phyloP scores from a whole-genome alignment of 2,888 invertebrate genomes.

The Chaetoderma sp. region DNA sequence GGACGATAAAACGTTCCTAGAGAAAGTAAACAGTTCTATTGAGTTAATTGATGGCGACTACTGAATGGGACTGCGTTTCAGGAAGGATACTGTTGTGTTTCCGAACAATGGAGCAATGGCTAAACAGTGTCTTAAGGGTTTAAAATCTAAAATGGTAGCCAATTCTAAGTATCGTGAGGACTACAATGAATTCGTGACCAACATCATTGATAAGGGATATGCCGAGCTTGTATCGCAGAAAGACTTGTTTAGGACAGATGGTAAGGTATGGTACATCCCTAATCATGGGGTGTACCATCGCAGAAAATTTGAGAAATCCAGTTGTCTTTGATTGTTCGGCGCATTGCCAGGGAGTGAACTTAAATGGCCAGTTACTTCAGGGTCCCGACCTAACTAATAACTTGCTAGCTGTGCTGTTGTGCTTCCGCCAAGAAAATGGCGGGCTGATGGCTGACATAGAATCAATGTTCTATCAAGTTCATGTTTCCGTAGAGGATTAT shows the following conservation, averaged over 20 bases:
- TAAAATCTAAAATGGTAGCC: background rate
- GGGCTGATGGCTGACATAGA: slow-evolving; percentile 11
- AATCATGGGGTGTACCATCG: slow-evolving; percentile 22
- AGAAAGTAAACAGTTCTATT: slow-evolving; percentile 17
- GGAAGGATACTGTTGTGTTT: background rate
- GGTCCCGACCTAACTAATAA: slow-evolving; percentile 16
- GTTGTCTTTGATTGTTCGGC: slow-evolving; percentile 13
- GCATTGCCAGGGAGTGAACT: background rate
- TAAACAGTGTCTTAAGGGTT: background rate
- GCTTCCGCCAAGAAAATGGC: slow-evolving; percentile 4
- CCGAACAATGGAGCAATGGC: slow-evolving; percentile 5
- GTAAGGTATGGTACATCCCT: slow-evolving; percentile 22
- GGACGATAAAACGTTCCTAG: slow-evolving; percentile 24
- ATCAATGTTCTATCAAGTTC: slow-evolving; percentile 8
- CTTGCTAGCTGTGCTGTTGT: slow-evolving; percentile 1
- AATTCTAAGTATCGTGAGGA: background rate
- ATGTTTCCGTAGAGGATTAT: slow-evolving; percentile 3
- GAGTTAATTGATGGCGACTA: background rate
- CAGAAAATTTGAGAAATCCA: slow-evolving; percentile 2
- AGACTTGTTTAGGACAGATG: too few relatives aligned
- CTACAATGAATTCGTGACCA: slow-evolving; percentile 12
- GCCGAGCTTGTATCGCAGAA: slow-evolving; percentile 12
- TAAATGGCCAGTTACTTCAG: slow-evolving; percentile 9
- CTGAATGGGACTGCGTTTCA: background rate
- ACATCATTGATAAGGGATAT: slow-evolving; percentile 8